Conservation (phyloP, 2,888 invertebrate species). For the Synergus laeviventris region DNA sequence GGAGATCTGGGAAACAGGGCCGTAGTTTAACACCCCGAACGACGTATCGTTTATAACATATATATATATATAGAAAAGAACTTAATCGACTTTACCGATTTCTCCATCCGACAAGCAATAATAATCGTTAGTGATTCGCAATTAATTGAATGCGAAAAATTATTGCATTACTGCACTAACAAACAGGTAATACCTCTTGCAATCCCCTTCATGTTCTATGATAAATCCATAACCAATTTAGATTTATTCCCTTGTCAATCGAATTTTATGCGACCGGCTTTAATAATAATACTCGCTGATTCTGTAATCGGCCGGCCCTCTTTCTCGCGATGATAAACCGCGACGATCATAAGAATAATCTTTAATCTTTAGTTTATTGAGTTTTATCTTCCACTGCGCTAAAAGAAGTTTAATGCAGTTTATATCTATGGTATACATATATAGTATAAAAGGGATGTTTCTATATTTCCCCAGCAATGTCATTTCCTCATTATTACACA, state of each 20-base stretch:
- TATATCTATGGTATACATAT: no score
- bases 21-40: constrained; percentile 15
- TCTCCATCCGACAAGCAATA: constrained; percentile 23
- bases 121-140: constrained; percentile 37
- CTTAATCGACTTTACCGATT: constrained; percentile 33
- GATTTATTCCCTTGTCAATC: constrained; percentile 32
- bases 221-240: constrained; percentile 30
- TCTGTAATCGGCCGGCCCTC: not conserved
- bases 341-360: not conserved
- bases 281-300: constrained; percentile 5
- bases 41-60: not conserved
- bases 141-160: constrained; percentile 33
- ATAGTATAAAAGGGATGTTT: not conserved
- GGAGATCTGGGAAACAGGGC: constrained; percentile 16
- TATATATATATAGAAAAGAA: constrained; percentile 5
- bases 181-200: constrained; percentile 18
- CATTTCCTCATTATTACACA: no score
- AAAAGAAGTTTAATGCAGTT: not conserved
- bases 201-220: constrained; percentile 17
- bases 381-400: not conserved
- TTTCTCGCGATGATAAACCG: constrained; percentile 2
- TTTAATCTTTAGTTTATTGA: not conserved
- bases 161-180: constrained; percentile 24
- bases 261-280: constrained; percentile 10
- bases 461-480: not conserved